Conservation (phyloP, 30 jellyfish, hydroid and myxozoan genomes). For the Pelagia noctiluca region DNA sequence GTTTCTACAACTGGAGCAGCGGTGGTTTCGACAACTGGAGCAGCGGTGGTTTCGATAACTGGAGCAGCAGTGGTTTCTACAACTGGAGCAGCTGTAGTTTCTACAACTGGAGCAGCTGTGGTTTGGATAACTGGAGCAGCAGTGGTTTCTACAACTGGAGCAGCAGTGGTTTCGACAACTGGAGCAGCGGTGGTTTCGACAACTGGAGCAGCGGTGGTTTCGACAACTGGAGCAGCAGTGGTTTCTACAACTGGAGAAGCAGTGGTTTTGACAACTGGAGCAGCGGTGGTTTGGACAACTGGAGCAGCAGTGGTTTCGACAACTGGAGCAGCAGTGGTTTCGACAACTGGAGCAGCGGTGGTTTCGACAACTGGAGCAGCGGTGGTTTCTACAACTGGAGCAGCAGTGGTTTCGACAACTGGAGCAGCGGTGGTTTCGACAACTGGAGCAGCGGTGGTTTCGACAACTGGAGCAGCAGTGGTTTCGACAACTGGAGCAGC, state of each 20-base stretch:
- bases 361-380: slow-evolving; percentile 45
- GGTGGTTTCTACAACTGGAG: slow-evolving; percentile 38
- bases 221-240: slow-evolving; percentile 19
- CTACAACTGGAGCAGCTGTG: slow-evolving; percentile 1
- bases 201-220: slow-evolving; percentile 29
- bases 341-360: slow-evolving; percentile 26
- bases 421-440: slow-evolving; percentile 27
- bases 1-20: slow-evolving; percentile 43
- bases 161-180: slow-evolving; percentile 1
- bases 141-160: background rate
- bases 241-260: background rate
- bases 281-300: slow-evolving; percentile 39
- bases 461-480: slow-evolving; percentile 5
- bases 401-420: slow-evolving; percentile 28
- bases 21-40: slow-evolving; percentile 38
- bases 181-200: slow-evolving; percentile 8
- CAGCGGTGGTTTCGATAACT: slow-evolving; percentile 26
- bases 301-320: slow-evolving; percentile 40
- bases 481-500: slow-evolving; percentile 21
- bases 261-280: background rate
- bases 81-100: slow-evolving; percentile 19
- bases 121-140: slow-evolving; percentile 5
- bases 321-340: slow-evolving; percentile 16
- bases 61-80: slow-evolving; percentile 26
- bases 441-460: slow-evolving; percentile 13